Percentiles rank a stretch among this genome's conserved stretches.
These are phyloP conservation scores for Strigamia crassipes DNA, from an alignment of 2,888 invertebrate species.

Conservation along the genomic window DNA sequence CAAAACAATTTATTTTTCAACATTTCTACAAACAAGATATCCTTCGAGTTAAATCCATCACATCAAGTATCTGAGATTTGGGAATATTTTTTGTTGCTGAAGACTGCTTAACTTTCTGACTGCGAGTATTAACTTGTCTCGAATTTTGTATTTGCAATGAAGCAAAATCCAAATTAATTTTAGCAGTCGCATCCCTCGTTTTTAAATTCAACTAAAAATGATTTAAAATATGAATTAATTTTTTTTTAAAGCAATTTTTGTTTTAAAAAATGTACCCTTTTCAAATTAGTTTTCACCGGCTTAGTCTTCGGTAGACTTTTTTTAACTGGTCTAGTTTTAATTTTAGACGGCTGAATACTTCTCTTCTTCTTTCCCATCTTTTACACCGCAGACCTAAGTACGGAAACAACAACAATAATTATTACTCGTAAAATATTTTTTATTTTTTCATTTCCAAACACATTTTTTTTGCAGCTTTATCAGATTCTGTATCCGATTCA, in stretches of 20 bases:
- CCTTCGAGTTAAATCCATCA: too few species aligned
- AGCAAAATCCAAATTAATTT: background rate
- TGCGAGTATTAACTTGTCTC: background rate
- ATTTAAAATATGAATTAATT: background rate
- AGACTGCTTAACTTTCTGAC: too few species aligned
- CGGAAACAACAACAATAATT: background rate
- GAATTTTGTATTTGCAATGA: background rate
- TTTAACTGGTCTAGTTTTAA: background rate
- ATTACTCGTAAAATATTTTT: background rate
- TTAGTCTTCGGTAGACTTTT: constrained; percentile 48
- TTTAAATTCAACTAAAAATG: background rate
- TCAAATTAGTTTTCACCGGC: constrained; percentile 50
- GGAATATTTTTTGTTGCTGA: too few species aligned
- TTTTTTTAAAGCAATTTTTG: background rate
- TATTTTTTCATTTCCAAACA: background rate
- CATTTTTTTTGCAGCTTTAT: background rate
- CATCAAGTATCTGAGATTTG: too few species aligned
- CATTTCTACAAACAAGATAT: too few species aligned
- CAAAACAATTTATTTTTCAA: too few species aligned
- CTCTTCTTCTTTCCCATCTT: constrained; percentile 12
- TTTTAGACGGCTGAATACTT: background rate
- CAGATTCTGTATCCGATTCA: background rate
- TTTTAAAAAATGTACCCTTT: constrained; percentile 48
- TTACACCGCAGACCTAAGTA: background rate
- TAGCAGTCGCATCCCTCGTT: background rate